These are phyloP conservation scores for Miltochrista miniata DNA, from an alignment of 2,888 invertebrate genomes.

Conservation along the genomic window DNA sequence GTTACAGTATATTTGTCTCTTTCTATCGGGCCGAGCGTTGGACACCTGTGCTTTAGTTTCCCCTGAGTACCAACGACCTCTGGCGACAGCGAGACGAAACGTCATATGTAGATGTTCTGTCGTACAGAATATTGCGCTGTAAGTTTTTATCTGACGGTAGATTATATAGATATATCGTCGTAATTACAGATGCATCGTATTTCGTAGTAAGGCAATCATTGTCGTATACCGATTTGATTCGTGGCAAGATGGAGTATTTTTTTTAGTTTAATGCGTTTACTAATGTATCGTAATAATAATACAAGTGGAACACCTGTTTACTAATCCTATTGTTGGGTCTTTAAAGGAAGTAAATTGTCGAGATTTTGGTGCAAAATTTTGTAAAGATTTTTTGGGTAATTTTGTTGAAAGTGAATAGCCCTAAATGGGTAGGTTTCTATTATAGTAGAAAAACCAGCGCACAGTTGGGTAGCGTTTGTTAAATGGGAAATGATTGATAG, in stretches of 20 bases:
- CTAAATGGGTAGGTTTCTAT: slow-evolving; percentile 2
- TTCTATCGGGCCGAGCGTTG: slow-evolving; percentile 75
- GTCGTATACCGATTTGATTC: slow-evolving; percentile 83
- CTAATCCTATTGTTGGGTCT: slow-evolving; percentile 70
- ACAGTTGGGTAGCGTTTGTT: slow-evolving; percentile 18
- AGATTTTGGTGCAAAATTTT: slow-evolving; percentile 50
- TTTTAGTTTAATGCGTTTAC: slow-evolving; percentile 71
- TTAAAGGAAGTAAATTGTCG: slow-evolving; percentile 58
- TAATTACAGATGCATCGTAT: slow-evolving; percentile 74
- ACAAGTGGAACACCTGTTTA: slow-evolving; percentile 75
- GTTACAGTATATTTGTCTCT: slow-evolving; percentile 53
- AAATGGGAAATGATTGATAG: not conserved
- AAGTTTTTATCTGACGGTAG: slow-evolving; percentile 41
- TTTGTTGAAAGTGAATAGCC: slow-evolving; percentile 16
- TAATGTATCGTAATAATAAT: slow-evolving; percentile 80
- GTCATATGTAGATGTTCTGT: slow-evolving; percentile 49
- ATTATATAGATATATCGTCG: slow-evolving; percentile 36
- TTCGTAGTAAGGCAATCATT: slow-evolving; percentile 78
- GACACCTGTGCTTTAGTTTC: slow-evolving; percentile 84
- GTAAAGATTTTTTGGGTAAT: slow-evolving; percentile 14
- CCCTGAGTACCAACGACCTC: slow-evolving; percentile 84
- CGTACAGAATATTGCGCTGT: slow-evolving; percentile 45
- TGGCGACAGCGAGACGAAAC: slow-evolving; percentile 55
- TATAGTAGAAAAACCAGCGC: slow-evolving; percentile 8
- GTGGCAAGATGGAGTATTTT: slow-evolving; percentile 71